These are phyloP conservation scores for human (Homo sapiens) DNA, from an alignment of 2,113 vertebrate genomes.

Conservation along the genomic window GRCh38 chr2:162906501-162907000, in stretches of 20 bases:
- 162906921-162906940: not conserved
- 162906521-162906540: not conserved
- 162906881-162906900: not conserved
- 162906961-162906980: too few species aligned
- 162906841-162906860: not conserved
- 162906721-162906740: not conserved
- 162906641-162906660: not conserved
- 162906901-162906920: not conserved
- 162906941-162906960: not conserved
- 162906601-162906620: not conserved
- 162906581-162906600: not conserved
- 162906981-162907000: too few species aligned
- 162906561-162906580: not conserved
- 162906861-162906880: not conserved
- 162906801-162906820: not conserved
- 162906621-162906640: not conserved
- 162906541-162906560: not conserved
- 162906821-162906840: not conserved
- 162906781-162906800: slow-evolving; percentile 10
- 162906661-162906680: not conserved
- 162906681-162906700: not conserved
- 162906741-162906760: not conserved
- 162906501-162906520: not conserved
- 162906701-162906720: not conserved
- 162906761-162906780: not conserved